phyloP scores from a whole-genome alignment of 2,113 vertebrate species.

The Callopanchax toddi region DNA sequence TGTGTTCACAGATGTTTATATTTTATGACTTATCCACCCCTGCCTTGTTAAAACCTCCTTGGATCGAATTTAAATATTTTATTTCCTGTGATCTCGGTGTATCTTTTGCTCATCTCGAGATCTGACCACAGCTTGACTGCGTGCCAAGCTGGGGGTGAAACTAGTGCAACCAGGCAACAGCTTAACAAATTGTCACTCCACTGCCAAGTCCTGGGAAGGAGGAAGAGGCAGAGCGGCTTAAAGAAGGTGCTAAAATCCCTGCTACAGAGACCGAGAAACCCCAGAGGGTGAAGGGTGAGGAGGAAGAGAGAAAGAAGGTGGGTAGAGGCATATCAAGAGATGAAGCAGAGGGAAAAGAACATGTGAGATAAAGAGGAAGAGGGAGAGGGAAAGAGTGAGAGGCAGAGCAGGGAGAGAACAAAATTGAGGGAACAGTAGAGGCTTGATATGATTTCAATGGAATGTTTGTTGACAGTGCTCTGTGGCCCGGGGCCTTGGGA shows the following conservation, averaged over 20 bases:
- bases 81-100: slow-evolving; percentile 37
- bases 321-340: slow-evolving; percentile 55
- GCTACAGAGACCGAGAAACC: slow-evolving; percentile 58
- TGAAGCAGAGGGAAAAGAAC: slow-evolving; percentile 61
- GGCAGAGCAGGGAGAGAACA: slow-evolving; percentile 62
- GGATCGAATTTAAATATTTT: slow-evolving; percentile 32
- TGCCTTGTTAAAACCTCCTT: slow-evolving; percentile 20
- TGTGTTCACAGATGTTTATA: slow-evolving; percentile 29
- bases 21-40: slow-evolving; percentile 9
- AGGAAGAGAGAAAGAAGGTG: slow-evolving; percentile 59
- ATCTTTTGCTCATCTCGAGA: slow-evolving; percentile 52
- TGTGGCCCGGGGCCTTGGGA: slow-evolving; percentile 87
- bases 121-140: slow-evolving; percentile 53
- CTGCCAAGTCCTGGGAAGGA: slow-evolving; percentile 66
- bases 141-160: slow-evolving; percentile 59
- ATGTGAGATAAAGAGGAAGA: slow-evolving; percentile 62
- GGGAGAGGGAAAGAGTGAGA: slow-evolving; percentile 60
- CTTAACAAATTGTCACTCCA: slow-evolving; percentile 69
- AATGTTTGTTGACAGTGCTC: slow-evolving; percentile 96
- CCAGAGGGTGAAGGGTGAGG: slow-evolving; percentile 65
- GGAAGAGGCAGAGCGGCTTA: slow-evolving; percentile 54
- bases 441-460: slow-evolving; percentile 91
- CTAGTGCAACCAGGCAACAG: slow-evolving; percentile 48
- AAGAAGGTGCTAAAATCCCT: slow-evolving; percentile 60
- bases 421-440: slow-evolving; percentile 84